Percentiles rank a stretch among this genome's conserved stretches.
Conservation (phyloP, 1,140 invertebrate genomes). For the Leptinotarsa undecemlineata region DNA sequence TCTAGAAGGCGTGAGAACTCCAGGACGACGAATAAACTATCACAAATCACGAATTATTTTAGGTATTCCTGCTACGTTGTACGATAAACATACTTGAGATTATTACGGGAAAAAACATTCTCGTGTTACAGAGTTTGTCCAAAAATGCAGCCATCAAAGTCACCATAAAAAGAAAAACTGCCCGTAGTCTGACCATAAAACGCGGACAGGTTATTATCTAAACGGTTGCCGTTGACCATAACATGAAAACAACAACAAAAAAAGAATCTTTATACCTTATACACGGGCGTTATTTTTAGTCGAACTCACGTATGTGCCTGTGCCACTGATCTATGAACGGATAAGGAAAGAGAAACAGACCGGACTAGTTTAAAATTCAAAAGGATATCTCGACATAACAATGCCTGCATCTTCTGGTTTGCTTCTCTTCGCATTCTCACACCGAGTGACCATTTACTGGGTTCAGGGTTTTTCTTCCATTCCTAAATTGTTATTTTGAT, state of each 20-base stretch:
- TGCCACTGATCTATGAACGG: slow-evolving; percentile 23
- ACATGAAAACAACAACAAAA: slow-evolving; percentile 19
- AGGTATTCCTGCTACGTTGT: too few relatives aligned
- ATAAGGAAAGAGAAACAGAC: slow-evolving; percentile 26
- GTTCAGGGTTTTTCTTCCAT: slow-evolving; percentile 12
- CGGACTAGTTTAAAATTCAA: slow-evolving; percentile 28
- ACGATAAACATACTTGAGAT: too few relatives aligned
- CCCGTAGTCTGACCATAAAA: slow-evolving; percentile 19
- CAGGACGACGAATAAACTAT: too few relatives aligned
- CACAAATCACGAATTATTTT: too few relatives aligned
- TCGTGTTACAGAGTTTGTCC: not conserved
- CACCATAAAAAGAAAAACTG: slow-evolving; percentile 16
- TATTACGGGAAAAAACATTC: not conserved
- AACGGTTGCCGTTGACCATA: slow-evolving; percentile 17
- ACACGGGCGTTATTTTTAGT: slow-evolving; percentile 22
- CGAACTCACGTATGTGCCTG: slow-evolving; percentile 2
- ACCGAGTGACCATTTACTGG: slow-evolving; percentile 9
- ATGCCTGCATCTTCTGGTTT: slow-evolving; percentile 24
- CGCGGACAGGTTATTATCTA: slow-evolving; percentile 26
- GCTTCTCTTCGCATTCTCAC: not conserved
- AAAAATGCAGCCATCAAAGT: slow-evolving; percentile 10
- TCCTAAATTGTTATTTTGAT: slow-evolving; percentile 11
- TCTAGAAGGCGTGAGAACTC: too few relatives aligned
- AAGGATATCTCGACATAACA: slow-evolving; percentile 31
- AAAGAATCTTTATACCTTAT: not conserved